Evolutionary conservation across 2,797 vertebrate genomes (phyloP), one percentile per base, ranked within the genome.

Genomic region (Onychomys torridus): DNA sequence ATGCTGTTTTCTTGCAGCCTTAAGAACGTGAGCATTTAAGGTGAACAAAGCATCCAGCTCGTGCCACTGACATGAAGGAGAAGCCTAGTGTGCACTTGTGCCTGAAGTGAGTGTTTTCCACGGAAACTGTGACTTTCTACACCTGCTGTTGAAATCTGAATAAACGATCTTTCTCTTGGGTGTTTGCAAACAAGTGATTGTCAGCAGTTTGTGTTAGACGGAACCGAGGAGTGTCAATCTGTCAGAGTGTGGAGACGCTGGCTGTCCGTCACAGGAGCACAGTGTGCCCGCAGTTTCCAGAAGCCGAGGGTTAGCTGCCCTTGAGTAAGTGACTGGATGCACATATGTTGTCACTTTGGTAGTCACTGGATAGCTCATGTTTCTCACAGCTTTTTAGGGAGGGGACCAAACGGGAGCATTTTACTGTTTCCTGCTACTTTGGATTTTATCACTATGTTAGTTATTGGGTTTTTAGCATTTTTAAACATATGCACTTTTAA

Each of bases 1-100:
- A 40, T 55, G 6, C 34, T 65, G 4, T 88, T 97, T 83, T 94
- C 93, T 97, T 96, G 69, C 96, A 96, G 96, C 55, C 34, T 46
- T 67, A 10, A 93, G 83, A 34, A 59, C 14, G 0, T 27, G 29
- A 43, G 7, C 0, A 2, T 63, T 29, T 17, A 4, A 77, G 89
- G 71, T 1, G 76, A 79, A 6, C 2, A 13, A 21, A 34, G 5
- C 23, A 6, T 17, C 52, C 89, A 43, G 78, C 55, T 2, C 2
- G 85, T 65, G 1, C 71, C 6, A 0, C n/a, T 16, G n/a, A 78
- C 19, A 5, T 37, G 16, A 4, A 7, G 71, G 82, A 57, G 46
- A 76, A 13, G 37, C 57, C 25, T 61, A 14, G 0, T 13, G 46
- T 49, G 23, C 6, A 29, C 82, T 40, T 9, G 23, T 34, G 14